Percentiles rank a stretch among this genome's conserved stretches.
Conservation (phyloP, 2,888 invertebrate genomes). For the Cantharis flavilabris region DNA sequence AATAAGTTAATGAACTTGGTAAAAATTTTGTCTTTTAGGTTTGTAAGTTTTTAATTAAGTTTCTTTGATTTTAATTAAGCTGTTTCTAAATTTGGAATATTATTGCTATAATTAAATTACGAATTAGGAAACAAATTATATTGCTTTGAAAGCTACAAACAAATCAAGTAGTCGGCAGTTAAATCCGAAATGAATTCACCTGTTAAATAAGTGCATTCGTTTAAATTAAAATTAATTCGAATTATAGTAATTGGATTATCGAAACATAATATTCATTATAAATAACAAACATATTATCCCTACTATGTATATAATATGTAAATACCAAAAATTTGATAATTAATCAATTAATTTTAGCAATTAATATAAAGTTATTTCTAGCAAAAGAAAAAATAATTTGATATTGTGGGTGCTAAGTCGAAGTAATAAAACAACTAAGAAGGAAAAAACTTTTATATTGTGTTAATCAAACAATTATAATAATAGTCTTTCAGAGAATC, state of each 20-base stretch:
- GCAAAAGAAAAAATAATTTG: no score
- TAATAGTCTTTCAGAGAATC: no score
- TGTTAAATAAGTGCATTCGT: not conserved
- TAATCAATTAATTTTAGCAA: no score
- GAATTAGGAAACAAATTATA: not conserved
- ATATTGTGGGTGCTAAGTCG: no score
- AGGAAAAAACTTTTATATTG: no score
- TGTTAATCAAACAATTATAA: no score
- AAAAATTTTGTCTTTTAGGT: not conserved
- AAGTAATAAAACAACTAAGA: no score
- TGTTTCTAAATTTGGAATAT: not conserved
- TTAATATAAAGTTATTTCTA: no score
- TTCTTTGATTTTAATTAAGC: not conserved
- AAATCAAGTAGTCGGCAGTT: not conserved
- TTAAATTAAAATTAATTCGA: not conserved
- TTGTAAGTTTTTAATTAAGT: not conserved
- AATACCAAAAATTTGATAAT: no score
- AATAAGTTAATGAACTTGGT: not conserved
- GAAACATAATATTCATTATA: not conserved
- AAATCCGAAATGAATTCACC: not conserved
- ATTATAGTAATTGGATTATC: not conserved
- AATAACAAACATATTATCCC: no score
- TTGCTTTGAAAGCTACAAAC: not conserved
- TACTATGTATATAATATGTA: no score
- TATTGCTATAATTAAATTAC: not conserved